These are phyloP conservation scores for Bathynomus jamesi DNA, from an alignment of 1,140 invertebrate species.

Conservation along the genomic window DNA sequence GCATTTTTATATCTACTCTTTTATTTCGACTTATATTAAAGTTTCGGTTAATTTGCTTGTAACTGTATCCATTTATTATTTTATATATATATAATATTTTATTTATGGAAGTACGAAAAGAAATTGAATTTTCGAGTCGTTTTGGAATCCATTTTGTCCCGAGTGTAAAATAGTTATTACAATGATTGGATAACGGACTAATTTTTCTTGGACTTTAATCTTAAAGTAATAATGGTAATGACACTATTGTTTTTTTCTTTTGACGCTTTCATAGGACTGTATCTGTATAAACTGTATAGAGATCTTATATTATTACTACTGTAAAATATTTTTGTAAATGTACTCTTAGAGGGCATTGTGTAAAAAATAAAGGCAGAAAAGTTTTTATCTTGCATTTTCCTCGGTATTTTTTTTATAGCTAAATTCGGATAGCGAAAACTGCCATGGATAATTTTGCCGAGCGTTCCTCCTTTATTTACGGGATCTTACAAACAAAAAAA, in stretches of 20 bases:
- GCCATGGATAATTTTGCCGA: slow-evolving; percentile 2
- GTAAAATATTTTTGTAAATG: slow-evolving; percentile 22
- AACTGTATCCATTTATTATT: not conserved
- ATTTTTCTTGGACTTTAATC: not conserved
- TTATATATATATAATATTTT: not conserved
- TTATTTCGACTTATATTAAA: not conserved
- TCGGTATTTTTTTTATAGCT: slow-evolving; percentile 1
- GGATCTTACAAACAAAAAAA: too few relatives aligned
- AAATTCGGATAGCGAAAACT: not conserved
- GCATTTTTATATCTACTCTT: not conserved
- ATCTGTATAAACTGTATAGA: slow-evolving; percentile 18
- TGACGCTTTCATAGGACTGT: not conserved
- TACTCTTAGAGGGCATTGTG: slow-evolving; percentile 18
- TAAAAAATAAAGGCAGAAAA: slow-evolving; percentile 8
- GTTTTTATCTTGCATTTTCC: not conserved
- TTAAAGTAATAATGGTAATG: not conserved
- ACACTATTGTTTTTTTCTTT: not conserved
- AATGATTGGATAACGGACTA: not conserved
- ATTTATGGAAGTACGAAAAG: not conserved
- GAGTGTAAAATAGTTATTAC: not conserved
- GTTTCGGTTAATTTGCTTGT: too few relatives aligned
- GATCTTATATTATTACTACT: slow-evolving; percentile 14
- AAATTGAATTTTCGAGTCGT: not conserved
- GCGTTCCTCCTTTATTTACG: too few relatives aligned
- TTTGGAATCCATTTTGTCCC: slow-evolving; percentile 4